Base-by-base conservation (phyloP, 2,888 invertebrate species). In the Eupelmus urozonus region DNA sequence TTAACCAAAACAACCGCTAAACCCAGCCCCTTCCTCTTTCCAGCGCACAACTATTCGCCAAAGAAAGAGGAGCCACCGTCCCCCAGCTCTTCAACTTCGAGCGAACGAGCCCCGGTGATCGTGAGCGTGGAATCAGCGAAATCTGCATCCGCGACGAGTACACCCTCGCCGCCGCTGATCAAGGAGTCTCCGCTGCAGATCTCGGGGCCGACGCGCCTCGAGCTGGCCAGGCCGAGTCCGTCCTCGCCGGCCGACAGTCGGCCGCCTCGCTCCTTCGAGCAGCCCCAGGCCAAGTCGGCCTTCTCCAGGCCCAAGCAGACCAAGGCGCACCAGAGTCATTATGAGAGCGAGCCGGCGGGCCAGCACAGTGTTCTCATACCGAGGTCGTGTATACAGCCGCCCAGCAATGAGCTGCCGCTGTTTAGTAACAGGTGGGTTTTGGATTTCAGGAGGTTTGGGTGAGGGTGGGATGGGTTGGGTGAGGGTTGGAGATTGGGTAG, bases 381-480 rank as follows among this genome's bases (percentile, higher is more conserved):
- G 13, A 69, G 67, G 40, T 23, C 62, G 16, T 77, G 65, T 42
- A 18, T 74, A 51, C 51, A 42, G n/a, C 62, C 79, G 16, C 55
- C 79, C 34, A 83, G 73, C 70, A 79, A 69, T 42, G 83, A 79
- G 29, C 74, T 82, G 34, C 83, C 84, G 60, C 83, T 89, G 76
- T 88, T 88, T 75, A 87, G 85, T 49, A 88, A 89, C 25, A 79
- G 79, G 79, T 45, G 55, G 27, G 51, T 62, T 51, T 18, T 16
- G 5, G 4, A 65, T n/a, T 27, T 34, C 9, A n/a, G n/a, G n/a
- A n/a, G 4, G 4, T 53, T 53, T n/a, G n/a, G n/a, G 49, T n/a
- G 49, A 49, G 16, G n/a, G n/a, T 49, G 16, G 16, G 0, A n/a
- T n/a, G 27, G 25, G 9, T 5, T 20, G 3, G 23, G 55, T 3